These are phyloP conservation scores for Cyaniris semiargus DNA, from an alignment of 2,888 invertebrate species.

Conservation along the genomic window DNA sequence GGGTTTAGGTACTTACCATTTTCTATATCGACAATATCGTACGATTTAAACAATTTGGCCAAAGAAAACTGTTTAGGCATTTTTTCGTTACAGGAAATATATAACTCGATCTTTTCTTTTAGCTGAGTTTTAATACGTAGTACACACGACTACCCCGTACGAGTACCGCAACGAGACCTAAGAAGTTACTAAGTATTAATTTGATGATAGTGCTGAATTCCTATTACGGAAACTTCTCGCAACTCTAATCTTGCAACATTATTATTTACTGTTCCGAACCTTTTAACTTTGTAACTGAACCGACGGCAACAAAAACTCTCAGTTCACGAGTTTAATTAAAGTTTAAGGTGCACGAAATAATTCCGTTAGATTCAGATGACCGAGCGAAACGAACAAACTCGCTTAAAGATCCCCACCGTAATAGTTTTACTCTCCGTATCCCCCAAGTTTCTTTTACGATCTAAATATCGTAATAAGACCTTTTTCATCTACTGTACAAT, in stretches of 20 bases:
- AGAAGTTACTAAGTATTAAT: too few relatives aligned
- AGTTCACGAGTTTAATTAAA: slow-evolving; percentile 26
- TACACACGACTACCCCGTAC: too few relatives aligned
- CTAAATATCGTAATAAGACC: neutral
- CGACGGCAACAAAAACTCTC: slow-evolving; percentile 6
- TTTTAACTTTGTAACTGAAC: slow-evolving; percentile 28
- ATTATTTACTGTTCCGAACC: neutral
- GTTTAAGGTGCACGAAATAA: slow-evolving; percentile 25
- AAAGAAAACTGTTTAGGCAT: too few relatives aligned
- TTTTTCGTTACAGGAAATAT: too few relatives aligned
- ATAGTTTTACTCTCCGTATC: neutral
- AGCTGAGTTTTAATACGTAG: too few relatives aligned
- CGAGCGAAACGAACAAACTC: slow-evolving; percentile 10
- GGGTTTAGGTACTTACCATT: too few relatives aligned
- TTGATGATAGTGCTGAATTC: neutral
- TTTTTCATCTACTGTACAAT: neutral
- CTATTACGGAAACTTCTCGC: neutral
- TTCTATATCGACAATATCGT: too few relatives aligned
- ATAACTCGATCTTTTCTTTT: too few relatives aligned
- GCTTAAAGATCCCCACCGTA: neutral
- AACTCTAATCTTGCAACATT: neutral
- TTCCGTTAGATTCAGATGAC: slow-evolving; percentile 23
- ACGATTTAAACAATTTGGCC: too few relatives aligned
- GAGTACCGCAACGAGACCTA: too few relatives aligned
- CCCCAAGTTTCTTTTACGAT: slow-evolving; percentile 14